These are phyloP conservation scores for Drosophila crucigera DNA, from an alignment of 2,888 invertebrate genomes.

Conservation along the genomic window DNA sequence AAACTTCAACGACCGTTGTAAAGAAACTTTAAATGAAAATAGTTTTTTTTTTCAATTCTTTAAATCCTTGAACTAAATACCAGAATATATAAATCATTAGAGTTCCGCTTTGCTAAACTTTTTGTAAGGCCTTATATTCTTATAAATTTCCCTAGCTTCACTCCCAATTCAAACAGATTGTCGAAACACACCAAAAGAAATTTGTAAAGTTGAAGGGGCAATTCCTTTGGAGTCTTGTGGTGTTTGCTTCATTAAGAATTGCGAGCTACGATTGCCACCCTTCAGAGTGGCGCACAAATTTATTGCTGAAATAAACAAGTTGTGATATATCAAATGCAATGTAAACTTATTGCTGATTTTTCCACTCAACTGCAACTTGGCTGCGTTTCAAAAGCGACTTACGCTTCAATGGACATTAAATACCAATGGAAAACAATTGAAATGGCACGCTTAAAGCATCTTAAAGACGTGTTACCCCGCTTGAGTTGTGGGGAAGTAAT, in stretches of 20 bases:
- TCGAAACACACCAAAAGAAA: neutral
- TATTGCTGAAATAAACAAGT: slow-evolving; percentile 65
- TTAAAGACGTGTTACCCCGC: slow-evolving; percentile 25
- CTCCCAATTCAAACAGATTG: slow-evolving; percentile 22
- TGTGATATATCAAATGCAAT: slow-evolving; percentile 55
- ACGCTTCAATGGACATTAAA: slow-evolving; percentile 41
- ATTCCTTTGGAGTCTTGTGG: neutral
- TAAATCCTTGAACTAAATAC: neutral
- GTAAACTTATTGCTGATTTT: slow-evolving; percentile 50
- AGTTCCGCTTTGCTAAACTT: neutral
- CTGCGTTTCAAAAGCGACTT: slow-evolving; percentile 50
- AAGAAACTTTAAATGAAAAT: neutral
- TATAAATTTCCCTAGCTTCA: neutral
- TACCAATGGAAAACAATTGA: neutral
- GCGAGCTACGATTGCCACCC: slow-evolving; percentile 9
- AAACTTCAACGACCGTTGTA: neutral
- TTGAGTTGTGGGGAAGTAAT: neutral
- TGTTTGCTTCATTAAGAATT: slow-evolving; percentile 6
- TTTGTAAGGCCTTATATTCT: neutral
- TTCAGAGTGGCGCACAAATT: slow-evolving; percentile 38
- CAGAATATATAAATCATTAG: neutral
- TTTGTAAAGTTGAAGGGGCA: neutral
- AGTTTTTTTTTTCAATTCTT: neutral
- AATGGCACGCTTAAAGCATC: slow-evolving; percentile 26
- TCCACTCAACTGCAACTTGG: slow-evolving; percentile 52